Evolutionary conservation across 2,113 vertebrate species (phyloP).

Genomic region (Heliornis fulica): DNA sequence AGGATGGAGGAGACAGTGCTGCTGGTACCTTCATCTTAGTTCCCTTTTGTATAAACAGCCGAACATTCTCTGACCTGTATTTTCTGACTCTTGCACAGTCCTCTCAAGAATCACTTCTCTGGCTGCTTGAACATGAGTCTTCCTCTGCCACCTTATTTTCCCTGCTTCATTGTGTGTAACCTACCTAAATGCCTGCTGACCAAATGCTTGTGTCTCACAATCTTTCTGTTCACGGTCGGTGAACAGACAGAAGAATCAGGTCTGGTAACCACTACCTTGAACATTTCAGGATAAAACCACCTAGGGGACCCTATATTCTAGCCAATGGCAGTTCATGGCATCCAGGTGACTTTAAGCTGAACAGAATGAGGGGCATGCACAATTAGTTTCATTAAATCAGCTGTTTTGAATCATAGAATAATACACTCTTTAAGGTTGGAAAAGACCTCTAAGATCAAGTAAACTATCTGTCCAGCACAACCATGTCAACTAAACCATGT

Average conservation of each 20-base stretch:
- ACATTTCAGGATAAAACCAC: background rate
- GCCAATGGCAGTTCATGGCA: background rate
- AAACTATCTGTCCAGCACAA: too few relatives aligned
- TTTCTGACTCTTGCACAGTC: fast-evolving
- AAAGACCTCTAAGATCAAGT: too few relatives aligned
- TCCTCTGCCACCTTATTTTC: background rate
- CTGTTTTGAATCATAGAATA: too few relatives aligned
- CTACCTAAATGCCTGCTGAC: background rate
- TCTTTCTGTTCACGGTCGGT: background rate
- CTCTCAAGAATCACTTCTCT: background rate
- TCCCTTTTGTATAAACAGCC: background rate
- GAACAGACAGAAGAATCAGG: background rate
- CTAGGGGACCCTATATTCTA: background rate
- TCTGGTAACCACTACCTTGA: background rate
- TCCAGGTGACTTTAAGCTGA: background rate
- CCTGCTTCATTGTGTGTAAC: background rate
- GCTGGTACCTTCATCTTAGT: background rate
- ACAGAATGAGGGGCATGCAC: fast-evolving
- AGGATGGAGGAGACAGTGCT: background rate
- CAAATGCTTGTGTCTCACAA: background rate
- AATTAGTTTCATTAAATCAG: background rate
- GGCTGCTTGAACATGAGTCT: background rate
- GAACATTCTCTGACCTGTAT: background rate
- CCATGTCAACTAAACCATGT: too few relatives aligned
- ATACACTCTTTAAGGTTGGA: too few relatives aligned